phyloP scores from a whole-genome alignment of 23 tunicate species.

The Styela plicata region DNA sequence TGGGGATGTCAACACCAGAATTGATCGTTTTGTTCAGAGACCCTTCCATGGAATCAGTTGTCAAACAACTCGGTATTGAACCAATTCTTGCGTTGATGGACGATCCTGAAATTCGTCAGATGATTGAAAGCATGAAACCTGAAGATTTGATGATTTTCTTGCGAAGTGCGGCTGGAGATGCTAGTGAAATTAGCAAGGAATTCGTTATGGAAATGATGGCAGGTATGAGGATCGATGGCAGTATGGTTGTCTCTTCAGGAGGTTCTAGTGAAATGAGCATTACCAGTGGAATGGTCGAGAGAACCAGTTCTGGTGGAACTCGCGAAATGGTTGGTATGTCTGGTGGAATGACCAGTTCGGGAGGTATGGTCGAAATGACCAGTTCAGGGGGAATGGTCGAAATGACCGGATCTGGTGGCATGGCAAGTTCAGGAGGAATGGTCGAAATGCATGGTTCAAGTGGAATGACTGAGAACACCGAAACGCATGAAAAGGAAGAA shows the following conservation, averaged over 20 bases:
- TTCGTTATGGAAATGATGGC: not conserved
- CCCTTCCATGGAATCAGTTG: not conserved
- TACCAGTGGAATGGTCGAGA: too few species aligned
- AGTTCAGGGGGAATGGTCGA: too few species aligned
- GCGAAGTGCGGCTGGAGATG: not conserved
- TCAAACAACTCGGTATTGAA: conserved; percentile 6
- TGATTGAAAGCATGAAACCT: not conserved
- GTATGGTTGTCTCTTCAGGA: too few species aligned
- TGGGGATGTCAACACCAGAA: not conserved
- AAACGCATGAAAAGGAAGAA: not conserved
- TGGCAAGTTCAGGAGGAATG: too few species aligned
- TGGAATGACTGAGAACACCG: not conserved
- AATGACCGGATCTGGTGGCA: too few species aligned
- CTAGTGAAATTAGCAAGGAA: not conserved
- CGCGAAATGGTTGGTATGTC: too few species aligned
- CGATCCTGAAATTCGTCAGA: not conserved
- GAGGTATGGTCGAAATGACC: too few species aligned
- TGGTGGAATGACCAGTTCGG: too few species aligned
- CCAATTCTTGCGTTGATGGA: not conserved
- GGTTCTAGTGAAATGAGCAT: too few species aligned
- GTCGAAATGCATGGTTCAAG: too few species aligned
- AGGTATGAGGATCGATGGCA: not conserved
- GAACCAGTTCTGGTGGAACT: too few species aligned
- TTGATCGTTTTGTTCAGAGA: not conserved
- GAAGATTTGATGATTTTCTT: not conserved